These are phyloP conservation scores for Apocrypta bakeri DNA, from an alignment of 1,140 invertebrate species.

Conservation along the genomic window DNA sequence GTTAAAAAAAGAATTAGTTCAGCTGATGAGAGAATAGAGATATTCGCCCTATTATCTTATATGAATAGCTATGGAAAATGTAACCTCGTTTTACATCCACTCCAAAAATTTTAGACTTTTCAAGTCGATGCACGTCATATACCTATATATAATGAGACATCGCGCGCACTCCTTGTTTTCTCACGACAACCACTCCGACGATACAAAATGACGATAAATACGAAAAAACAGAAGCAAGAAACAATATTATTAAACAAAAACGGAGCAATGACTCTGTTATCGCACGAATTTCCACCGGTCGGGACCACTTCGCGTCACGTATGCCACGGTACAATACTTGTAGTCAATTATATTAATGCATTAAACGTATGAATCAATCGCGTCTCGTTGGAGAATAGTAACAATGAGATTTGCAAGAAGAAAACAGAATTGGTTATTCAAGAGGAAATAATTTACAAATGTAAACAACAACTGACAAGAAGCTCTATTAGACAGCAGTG, in stretches of 20 bases:
- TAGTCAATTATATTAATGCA: conserved; percentile 67
- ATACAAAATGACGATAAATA: conserved; percentile 18
- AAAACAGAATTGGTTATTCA: background rate
- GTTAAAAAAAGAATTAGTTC: background rate
- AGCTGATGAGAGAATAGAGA: background rate
- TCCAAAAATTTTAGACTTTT: conserved; percentile 42
- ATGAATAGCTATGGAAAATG: background rate
- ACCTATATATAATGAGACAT: conserved; percentile 9
- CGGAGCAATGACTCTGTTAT: conserved; percentile 52
- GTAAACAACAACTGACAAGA: too few relatives aligned
- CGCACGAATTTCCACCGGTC: conserved; percentile 63
- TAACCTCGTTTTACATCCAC: conserved; percentile 6
- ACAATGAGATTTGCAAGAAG: background rate
- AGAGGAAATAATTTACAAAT: background rate
- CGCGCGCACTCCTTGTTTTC: conserved; percentile 48
- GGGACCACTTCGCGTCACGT: conserved; percentile 68
- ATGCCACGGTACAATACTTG: conserved; percentile 68
- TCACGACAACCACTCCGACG: conserved; percentile 10
- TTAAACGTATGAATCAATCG: conserved; percentile 43
- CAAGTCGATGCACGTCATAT: conserved; percentile 37
- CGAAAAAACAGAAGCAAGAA: conserved; percentile 19
- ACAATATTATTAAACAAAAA: conserved; percentile 26
- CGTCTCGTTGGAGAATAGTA: conserved; percentile 37
- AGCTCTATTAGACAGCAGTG: too few relatives aligned
- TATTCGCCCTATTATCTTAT: background rate